Evolutionary conservation across 2,888 invertebrate species (phyloP), one percentile per base, ranked within the genome.

Genomic region (Dioctria linearis): DNA sequence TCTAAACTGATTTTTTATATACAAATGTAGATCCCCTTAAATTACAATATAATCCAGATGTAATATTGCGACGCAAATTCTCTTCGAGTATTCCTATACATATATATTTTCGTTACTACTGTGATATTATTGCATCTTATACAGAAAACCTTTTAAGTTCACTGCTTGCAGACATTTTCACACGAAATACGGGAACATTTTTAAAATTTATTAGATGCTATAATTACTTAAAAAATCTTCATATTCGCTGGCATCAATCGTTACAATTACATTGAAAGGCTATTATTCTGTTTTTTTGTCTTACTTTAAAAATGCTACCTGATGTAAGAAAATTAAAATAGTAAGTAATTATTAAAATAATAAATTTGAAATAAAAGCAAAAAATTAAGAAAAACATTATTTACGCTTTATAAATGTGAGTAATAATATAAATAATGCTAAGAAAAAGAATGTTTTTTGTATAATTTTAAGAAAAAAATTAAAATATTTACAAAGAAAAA

Each of bases 371-470:
- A 11, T 8, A 71, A 54, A 54, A 57, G 37, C 25, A 11, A 13
- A 71, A 39, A 39, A 40, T 51, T 73, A 73, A 69, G 8, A 51
- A 71, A 39, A 63, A 76, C 4, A 49, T 63, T 37, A 76, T 76
- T 63, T 76, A 76, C 76, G 76, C 76, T 76, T 76, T 76, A 76
- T 76, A 76, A 63, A 63, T 57, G 63, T 76, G 76, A 76, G 61
- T 75, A 46, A 75, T 75, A 61, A 59, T 43, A 49, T 76, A 76
- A 76, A 71, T 40, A 73, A 73, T 57, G 73, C 57, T 25, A 25
- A 25, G 25, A 73, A 13, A 59, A 59, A 73, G 25, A 54, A 73
- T 59, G 57, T 40, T 73, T 73, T 57, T 51, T 73, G 6, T 46
- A 69, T 46, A 71, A 49, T 73, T 73, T 73, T 73, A 73, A 71